Conservation (phyloP, 2,113 vertebrate genomes). For the Piprites chloris region DNA sequence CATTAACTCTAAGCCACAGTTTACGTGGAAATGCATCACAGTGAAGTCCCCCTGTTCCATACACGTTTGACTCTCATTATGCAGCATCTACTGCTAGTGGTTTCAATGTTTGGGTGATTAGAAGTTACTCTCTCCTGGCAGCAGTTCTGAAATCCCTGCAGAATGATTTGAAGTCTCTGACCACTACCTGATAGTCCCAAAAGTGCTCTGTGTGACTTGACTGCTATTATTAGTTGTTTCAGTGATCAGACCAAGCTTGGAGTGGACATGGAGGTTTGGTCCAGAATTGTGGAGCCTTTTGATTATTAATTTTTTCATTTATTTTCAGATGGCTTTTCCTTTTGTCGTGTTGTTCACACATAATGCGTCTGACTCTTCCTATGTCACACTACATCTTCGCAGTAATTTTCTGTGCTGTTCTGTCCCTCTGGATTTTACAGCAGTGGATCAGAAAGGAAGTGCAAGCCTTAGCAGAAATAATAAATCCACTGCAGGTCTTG, state of each 20-base stretch:
- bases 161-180: not conserved
- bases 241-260: not conserved
- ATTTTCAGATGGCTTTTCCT: constrained; percentile 45
- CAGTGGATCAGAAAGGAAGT: constrained; percentile 63
- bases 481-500: constrained; percentile 67
- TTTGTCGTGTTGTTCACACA: constrained; percentile 62
- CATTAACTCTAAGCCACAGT: not conserved
- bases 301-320: constrained; percentile 61
- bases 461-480: constrained; percentile 65
- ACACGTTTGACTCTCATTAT: not conserved
- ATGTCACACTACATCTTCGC: constrained; percentile 63
- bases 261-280: not conserved
- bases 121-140: not conserved
- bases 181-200: not conserved
- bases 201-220: not conserved
- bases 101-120: not conserved
- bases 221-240: not conserved
- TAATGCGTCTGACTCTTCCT: constrained; percentile 57
- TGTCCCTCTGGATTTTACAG: constrained; percentile 68
- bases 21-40: constrained; percentile 32
- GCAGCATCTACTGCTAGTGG: not conserved
- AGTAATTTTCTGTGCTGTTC: constrained; percentile 54
- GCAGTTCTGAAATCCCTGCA: not conserved
- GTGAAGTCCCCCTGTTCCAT: not conserved
- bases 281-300: not conserved